Evolutionary conservation across 2,797 vertebrate genomes (phyloP), one percentile per base, ranked within the genome.

Genomic region (Pitangus sulphuratus): DNA sequence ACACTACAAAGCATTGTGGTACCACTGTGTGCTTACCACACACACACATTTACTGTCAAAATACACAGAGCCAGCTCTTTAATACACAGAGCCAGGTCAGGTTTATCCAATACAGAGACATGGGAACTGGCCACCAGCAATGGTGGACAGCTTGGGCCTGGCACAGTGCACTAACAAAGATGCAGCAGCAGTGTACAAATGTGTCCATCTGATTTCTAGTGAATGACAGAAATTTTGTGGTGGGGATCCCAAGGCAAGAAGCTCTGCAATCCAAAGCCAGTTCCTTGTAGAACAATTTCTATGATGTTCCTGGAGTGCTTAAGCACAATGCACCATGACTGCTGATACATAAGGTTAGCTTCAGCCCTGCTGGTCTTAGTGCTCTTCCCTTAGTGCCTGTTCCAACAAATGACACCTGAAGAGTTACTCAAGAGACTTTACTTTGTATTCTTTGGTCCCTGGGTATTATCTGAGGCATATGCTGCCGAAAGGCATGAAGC

Each of bases 311-410:
- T 33, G 71, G 44, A 71, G 14, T 45, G 70, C 71, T 35, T 44
- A 58, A 76, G 51, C 31, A 47, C 1, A 6, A 66, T 7, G 15
- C 20, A 50, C 26, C 0, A 0, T 3, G 11, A 62, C 42, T 81
- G 26, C 28, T 37, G 28, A 72, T 24, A 57, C 9, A 3, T 10
- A 80, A 76, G 30, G 11, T 45, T 31, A 77, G 26, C 61, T 47
- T 56, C 56, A 88, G 79, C 40, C 5, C 1, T 25, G 37, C 35
- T 35, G 31, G n/a, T 25, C 58, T 64, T 58, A 57, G 28, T 42
- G 64, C 30, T 42, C 33, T 80, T 75, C 19, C 37, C 3, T 2
- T 18, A 37, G 31, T 9, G 21, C 24, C 69, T n/a, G 9, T 68
- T 68, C 40, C 48, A 39, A 48, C 80, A 84, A 84, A 58, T 1